Evolutionary conservation across 2,888 invertebrate genomes (phyloP), one percentile per base, ranked within the genome.

Genomic region (Platycnemis pennipes): DNA sequence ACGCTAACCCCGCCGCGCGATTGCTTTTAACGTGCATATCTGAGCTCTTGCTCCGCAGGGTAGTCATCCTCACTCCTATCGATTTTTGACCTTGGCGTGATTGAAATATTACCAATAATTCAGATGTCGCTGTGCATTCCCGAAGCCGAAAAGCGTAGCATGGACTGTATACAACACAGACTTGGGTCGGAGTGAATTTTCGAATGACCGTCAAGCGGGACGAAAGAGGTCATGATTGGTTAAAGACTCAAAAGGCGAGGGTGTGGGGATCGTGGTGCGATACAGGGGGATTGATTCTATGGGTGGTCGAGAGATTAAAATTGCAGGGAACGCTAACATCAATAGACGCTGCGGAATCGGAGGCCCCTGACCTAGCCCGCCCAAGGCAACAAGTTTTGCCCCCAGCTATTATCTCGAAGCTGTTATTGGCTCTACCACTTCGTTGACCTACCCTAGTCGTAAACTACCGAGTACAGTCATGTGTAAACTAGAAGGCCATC

Each of bases 81-180:
- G 37, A 31, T 77, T 37, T 37, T 77, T 2, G 37, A 13, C 13
- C 77, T 31, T 3, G 37, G 37, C 16, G 16, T 13, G 37, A 77
- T 77, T 77, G 77, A 77, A 77, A 77, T 77, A 77, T 77, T 37
- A 77, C 4, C 16, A 37, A 77, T 37, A 77, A 77, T 77, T 77
- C 37, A 77, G 77, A 37, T 77, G 31, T 77, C 37, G 37, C 77
- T 77, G 2, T 13, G 0, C 31, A 37, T 77, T n/a, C 13, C 37
- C 13, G 77, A 13, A 16, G 16, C 77, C 0, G 16, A 37, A 31
- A 37, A 37, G 31, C 37, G 7, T 37, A 13, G 37, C 13, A 77
- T 31, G n/a, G 69, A 37, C 26, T 37, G 63, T 77, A 37, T 37
- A 37, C 63, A 63, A 63, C 5, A 26, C 0, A 26, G 49, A 49